Evolutionary conservation across 2,113 vertebrate species (phyloP).

Genomic region (Oncorhynchus clarkii): DNA sequence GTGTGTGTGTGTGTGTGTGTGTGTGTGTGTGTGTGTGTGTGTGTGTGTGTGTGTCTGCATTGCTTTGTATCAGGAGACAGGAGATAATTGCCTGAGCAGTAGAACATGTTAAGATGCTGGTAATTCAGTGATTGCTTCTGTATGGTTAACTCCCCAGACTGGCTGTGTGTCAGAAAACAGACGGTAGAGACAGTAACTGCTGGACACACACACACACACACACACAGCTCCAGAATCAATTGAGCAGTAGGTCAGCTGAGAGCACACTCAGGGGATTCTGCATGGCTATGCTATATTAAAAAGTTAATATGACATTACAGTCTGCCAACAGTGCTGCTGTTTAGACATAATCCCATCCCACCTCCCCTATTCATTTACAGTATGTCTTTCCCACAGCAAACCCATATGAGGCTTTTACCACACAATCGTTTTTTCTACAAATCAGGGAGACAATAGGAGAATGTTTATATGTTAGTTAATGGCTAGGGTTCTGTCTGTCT

Average conservation of each 20-base stretch:
- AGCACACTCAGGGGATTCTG: background rate
- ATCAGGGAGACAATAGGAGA: background rate
- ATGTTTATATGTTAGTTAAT: background rate
- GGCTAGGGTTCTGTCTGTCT: background rate
- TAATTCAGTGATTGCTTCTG: conserved; percentile 72
- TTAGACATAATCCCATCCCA: background rate
- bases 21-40: background rate
- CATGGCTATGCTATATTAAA: background rate
- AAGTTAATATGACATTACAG: background rate
- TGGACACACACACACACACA: background rate
- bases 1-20: conserved; percentile 12
- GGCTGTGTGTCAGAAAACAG: conserved; percentile 44
- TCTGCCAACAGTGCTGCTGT: background rate
- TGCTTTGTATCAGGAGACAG: conserved; percentile 42
- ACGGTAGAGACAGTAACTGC: conserved; percentile 45
- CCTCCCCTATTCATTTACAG: background rate
- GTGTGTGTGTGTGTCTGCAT: background rate
- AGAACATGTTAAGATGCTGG: conserved; percentile 56
- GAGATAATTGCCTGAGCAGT: conserved; percentile 64
- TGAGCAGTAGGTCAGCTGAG: background rate
- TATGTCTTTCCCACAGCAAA: background rate
- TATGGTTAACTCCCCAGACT: conserved; percentile 53
- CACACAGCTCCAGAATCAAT: background rate
- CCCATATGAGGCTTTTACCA: background rate
- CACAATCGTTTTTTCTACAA: background rate